Conservation (phyloP, 2,113 vertebrate genomes). For the Vicugna pacos region DNA sequence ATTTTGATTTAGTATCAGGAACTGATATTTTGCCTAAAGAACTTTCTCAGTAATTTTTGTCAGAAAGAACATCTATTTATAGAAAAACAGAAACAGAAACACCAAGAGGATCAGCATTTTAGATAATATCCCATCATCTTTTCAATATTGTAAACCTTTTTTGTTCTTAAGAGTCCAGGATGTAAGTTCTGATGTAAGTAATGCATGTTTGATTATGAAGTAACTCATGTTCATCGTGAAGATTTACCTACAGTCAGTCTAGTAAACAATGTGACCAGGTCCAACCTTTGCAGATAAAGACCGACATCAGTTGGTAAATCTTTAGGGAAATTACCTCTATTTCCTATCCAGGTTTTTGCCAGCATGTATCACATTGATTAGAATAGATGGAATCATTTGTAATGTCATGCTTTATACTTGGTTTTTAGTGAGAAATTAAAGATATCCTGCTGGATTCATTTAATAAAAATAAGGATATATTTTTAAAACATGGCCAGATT, state of each 20-base stretch:
- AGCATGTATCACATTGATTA: conserved; percentile 26
- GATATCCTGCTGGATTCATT: conserved; percentile 26
- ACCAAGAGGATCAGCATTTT: conserved; percentile 32
- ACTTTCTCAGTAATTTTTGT: conserved; percentile 26
- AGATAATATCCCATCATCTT: conserved; percentile 67
- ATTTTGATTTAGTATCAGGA: conserved; percentile 53
- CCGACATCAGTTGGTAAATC: background rate
- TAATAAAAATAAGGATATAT: conserved; percentile 49
- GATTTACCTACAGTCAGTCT: conserved; percentile 50
- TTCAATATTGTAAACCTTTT: conserved; percentile 45
- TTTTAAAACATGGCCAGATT: background rate
- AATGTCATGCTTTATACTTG: background rate
- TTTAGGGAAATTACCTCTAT: background rate
- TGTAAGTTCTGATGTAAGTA: conserved; percentile 52
- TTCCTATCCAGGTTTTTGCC: conserved; percentile 29
- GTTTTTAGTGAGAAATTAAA: conserved; percentile 52
- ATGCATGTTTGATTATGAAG: background rate
- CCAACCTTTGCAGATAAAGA: background rate
- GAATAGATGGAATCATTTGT: conserved; percentile 28
- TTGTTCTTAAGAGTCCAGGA: background rate
- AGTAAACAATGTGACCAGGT: background rate
- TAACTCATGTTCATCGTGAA: background rate
- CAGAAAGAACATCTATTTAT: conserved; percentile 5
- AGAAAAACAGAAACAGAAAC: conserved; percentile 29
- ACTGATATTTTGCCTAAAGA: conserved; percentile 52